phyloP scores from a whole-genome alignment of 2,113 vertebrate genomes.

The Grallaria varia region DNA sequence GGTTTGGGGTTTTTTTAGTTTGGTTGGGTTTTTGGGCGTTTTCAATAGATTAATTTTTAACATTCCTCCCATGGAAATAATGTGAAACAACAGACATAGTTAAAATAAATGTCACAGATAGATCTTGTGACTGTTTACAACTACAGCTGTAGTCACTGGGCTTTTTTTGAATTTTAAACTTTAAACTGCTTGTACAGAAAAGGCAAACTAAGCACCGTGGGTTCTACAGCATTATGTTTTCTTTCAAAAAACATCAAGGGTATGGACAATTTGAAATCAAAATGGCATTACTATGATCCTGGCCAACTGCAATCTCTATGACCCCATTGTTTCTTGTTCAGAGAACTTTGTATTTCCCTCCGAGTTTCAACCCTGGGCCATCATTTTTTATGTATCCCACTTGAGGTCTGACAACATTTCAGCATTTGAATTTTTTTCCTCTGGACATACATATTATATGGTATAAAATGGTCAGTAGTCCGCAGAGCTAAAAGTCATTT shows the following conservation, averaged over 20 bases:
- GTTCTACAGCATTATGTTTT: neutral
- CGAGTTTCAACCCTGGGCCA: neutral
- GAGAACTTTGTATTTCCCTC: neutral
- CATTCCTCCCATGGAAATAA: neutral
- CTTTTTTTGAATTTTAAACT: neutral
- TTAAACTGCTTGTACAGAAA: neutral
- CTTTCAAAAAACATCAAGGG: neutral
- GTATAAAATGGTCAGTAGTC: neutral
- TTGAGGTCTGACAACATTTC: neutral
- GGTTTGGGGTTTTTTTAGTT: no score
- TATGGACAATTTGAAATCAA: neutral
- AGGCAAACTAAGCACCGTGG: neutral
- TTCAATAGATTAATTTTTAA: neutral
- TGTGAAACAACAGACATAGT: neutral
- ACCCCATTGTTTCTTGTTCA: fast-evolving
- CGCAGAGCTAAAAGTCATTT: neutral
- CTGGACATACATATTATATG: neutral
- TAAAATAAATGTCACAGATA: neutral
- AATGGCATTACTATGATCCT: neutral
- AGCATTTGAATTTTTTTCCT: neutral
- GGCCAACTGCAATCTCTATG: neutral
- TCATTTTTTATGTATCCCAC: neutral
- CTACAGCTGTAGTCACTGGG: neutral
- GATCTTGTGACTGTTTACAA: neutral
- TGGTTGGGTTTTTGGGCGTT: neutral